Percentiles rank a stretch among this genome's conserved stretches.
Evolutionary conservation across 2,797 vertebrate genomes (phyloP).

Genomic region (Galagoides demidoff): DNA sequence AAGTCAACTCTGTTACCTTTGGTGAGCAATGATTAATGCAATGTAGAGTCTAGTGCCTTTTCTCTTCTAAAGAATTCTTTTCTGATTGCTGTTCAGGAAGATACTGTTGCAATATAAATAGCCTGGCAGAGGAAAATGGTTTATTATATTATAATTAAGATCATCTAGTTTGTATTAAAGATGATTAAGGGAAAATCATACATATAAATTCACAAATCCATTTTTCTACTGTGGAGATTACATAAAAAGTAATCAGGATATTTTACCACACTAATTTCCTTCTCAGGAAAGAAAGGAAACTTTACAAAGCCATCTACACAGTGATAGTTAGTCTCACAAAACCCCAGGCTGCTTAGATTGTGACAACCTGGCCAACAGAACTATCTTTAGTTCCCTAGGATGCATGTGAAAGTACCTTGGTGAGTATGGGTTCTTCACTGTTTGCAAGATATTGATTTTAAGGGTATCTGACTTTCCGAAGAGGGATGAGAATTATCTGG

Average conservation of each 20-base stretch:
- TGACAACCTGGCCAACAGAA: neutral
- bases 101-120: conserved; percentile 30
- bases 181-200: conserved; percentile 52
- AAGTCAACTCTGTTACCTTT: conserved; percentile 36
- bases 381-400: neutral
- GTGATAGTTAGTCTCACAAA: neutral
- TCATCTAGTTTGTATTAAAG: conserved; percentile 50
- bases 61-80: neutral
- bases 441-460: neutral
- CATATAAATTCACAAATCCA: conserved; percentile 44
- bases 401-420: neutral
- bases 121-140: conserved; percentile 10
- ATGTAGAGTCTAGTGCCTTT: neutral
- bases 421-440: neutral
- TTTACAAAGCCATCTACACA: neutral
- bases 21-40: conserved; percentile 32
- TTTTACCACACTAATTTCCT: conserved; percentile 46
- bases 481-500: neutral
- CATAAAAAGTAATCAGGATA: neutral
- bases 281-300: neutral
- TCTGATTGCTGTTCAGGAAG: conserved; percentile 40
- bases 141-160: conserved; percentile 63
- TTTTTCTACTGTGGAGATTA: neutral
- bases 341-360: neutral
- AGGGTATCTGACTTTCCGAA: conserved; percentile 17